Percentiles rank a stretch among this genome's conserved stretches.
Evolutionary conservation across 2,113 vertebrate species (phyloP).

Genomic region (Morone saxatilis): DNA sequence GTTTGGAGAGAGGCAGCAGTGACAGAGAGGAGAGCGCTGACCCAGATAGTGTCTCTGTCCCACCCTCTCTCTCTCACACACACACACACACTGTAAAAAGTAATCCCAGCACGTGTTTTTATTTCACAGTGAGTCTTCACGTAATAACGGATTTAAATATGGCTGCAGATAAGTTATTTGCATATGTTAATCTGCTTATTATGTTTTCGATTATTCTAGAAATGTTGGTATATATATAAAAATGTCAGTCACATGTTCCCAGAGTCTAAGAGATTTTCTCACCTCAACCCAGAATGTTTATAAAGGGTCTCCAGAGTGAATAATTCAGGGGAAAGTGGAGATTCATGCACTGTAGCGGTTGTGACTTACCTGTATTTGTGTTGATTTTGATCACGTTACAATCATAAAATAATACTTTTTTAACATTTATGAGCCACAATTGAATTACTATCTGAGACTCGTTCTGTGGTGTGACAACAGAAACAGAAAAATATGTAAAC

Average conservation of each 20-base stretch:
- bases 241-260: no score
- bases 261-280: no score
- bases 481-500: not conserved
- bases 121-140: not conserved
- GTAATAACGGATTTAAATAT: not conserved
- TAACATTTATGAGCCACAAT: no score
- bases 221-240: not conserved
- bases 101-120: not conserved
- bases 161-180: not conserved
- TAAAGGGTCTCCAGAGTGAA: no score
- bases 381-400: no score
- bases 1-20: constrained; percentile 65
- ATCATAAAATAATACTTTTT: no score
- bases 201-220: not conserved
- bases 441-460: not conserved
- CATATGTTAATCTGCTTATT: not conserved
- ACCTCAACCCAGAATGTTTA: no score
- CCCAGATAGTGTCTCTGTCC: constrained; percentile 81
- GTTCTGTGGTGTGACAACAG: not conserved
- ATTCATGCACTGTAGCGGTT: no score
- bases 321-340: no score
- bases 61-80: constrained; percentile 66
- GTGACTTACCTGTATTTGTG: no score
- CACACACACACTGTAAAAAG: constrained; percentile 57
- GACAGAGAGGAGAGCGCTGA: constrained; percentile 78